These are phyloP conservation scores for Saimiri boliviensis DNA, from an alignment of 2,113 vertebrate genomes.

Conservation along the genomic window DNA sequence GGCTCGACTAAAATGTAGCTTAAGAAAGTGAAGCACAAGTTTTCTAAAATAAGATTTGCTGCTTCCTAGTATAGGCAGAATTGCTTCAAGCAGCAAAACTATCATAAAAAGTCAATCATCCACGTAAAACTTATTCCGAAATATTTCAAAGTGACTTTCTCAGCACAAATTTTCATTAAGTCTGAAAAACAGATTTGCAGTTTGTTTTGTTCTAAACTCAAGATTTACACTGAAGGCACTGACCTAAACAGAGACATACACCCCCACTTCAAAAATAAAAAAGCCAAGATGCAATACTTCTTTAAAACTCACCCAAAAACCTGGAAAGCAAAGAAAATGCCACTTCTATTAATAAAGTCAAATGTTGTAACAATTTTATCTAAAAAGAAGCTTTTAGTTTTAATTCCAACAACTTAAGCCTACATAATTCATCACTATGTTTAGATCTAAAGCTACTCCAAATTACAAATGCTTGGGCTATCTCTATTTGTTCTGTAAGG, in stretches of 20 bases:
- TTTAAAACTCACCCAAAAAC: constrained; percentile 55
- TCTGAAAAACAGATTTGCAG: background rate
- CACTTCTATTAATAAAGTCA: constrained; percentile 44
- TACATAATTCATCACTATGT: constrained; percentile 34
- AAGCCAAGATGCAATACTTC: background rate
- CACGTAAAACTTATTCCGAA: constrained; percentile 31
- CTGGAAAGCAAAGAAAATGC: constrained; percentile 62
- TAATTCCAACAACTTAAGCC: constrained; percentile 43
- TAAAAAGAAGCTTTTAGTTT: constrained; percentile 46
- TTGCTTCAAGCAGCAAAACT: constrained; percentile 5
- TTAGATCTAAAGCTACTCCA: constrained; percentile 5
- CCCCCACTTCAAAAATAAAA: background rate
- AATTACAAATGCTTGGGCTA: background rate
- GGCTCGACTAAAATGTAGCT: constrained; percentile 16
- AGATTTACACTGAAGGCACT: constrained; percentile 5
- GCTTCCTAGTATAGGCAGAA: background rate
- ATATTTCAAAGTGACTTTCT: constrained; percentile 42
- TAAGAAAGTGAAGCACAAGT: background rate
- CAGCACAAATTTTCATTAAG: constrained; percentile 51
- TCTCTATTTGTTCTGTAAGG: background rate
- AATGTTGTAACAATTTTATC: background rate
- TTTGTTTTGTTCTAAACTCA: background rate
- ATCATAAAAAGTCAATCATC: constrained; percentile 5
- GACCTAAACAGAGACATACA: background rate
- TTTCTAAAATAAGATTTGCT: constrained; percentile 41